Percentiles rank a stretch among this genome's conserved stretches.
Evolutionary conservation across 2,113 vertebrate species (phyloP).

Genomic region (Zosterops borbonicus): DNA sequence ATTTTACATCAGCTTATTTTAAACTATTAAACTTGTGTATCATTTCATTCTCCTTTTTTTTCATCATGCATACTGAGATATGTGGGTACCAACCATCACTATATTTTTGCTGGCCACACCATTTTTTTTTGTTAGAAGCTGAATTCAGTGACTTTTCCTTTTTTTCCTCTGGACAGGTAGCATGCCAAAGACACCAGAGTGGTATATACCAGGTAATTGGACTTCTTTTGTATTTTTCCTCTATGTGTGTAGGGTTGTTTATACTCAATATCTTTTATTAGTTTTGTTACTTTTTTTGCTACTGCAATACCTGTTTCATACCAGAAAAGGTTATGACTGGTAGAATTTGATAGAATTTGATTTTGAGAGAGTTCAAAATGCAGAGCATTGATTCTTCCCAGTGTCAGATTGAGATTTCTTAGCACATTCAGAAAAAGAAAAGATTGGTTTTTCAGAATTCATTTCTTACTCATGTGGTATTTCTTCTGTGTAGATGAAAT

Average conservation of each 20-base stretch:
- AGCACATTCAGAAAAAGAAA: not conserved
- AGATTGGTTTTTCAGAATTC: not conserved
- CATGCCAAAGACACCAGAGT: constrained; percentile 80
- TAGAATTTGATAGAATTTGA: not conserved
- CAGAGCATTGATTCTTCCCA: not conserved
- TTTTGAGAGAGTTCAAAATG: not conserved
- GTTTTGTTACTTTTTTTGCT: not conserved
- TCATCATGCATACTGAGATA: not conserved
- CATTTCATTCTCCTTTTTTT: not conserved
- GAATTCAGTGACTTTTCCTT: not conserved
- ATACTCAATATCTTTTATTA: not conserved
- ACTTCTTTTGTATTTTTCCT: not conserved
- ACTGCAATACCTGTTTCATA: not conserved
- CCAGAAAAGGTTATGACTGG: not conserved
- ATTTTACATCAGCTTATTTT: not conserved
- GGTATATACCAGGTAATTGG: constrained; percentile 91
- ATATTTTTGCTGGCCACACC: not conserved
- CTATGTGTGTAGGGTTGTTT: not conserved
- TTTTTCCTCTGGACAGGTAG: constrained; percentile 74
- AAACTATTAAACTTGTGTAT: not conserved
- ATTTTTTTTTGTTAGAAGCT: not conserved
- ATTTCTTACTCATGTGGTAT: not conserved
- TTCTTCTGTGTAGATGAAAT: constrained; percentile 71
- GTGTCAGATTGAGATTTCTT: not conserved
- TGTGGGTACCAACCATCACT: not conserved